Evolutionary conservation across 2,113 vertebrate genomes (phyloP), one percentile per base, ranked within the genome.

Genomic region (Tachysurus vachellii): DNA sequence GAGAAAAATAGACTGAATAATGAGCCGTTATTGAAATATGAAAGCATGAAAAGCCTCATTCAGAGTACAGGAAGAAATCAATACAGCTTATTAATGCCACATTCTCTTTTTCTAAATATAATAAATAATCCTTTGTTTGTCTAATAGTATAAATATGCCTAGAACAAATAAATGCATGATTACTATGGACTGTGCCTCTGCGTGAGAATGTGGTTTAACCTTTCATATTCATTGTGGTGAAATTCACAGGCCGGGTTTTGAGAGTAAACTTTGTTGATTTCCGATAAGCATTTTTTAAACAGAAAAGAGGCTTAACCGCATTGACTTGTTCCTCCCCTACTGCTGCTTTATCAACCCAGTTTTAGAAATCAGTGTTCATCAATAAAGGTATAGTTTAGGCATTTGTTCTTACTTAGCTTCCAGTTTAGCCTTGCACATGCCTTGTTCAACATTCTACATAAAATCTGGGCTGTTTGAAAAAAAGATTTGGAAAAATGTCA

Each of bases 181-280:
- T 54, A 59, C 42, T 68, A 36, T 31, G 54, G 70, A 9, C 26
- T 76, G 31, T 82, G 59, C 88, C 28, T 84, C 64, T 84, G 11
- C 82, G 44, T 83, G 66, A 86, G 23, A 82, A 70, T 85, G 23
- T 89, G 53, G 71, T 80, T 85, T 76, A 82, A 86, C 71, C 79
- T 88, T 89, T 88, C 31, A 83, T 66, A 28, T 84, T 50, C 62
- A 28, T 26, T 87, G 84, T 70, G 76, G 82, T 89, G 42, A 87
- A 82, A 80, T 44, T 61, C 42, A 64, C 31, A 75, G 17, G 17
- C 8, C 31, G 21, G 44, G 79, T 50, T 82, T 31, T 31, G 68
- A 82, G 42, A 76, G 62, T 80, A 57, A 79, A 73, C 70, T 85
- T n/a, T 87, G 85, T 86, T 80, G 44, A 89, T 80, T 89, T 89